A percentile compares a stretch with the other conserved stretches of the same genome.
phyloP scores from a whole-genome alignment of 1,140 invertebrate species.

The Agrypnia vestita region DNA sequence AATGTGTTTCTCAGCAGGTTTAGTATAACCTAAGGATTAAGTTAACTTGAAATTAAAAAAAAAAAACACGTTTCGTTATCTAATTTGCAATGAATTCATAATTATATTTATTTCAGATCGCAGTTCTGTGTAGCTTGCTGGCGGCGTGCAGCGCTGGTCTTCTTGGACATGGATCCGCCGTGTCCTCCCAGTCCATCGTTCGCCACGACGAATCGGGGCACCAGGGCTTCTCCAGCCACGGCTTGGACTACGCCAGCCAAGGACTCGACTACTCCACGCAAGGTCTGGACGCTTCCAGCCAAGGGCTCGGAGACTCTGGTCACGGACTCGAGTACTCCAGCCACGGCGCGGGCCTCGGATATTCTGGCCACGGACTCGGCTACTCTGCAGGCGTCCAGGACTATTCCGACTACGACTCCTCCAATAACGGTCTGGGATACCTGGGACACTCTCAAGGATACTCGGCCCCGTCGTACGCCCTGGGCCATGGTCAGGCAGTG shows the following conservation, averaged over 20 bases:
- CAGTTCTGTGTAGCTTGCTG: constrained; percentile 61
- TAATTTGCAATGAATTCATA: neutral
- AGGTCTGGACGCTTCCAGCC: constrained; percentile 9
- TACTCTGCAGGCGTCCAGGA: constrained; percentile 6
- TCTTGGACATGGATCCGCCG: constrained; percentile 62
- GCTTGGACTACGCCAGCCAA: constrained; percentile 33
- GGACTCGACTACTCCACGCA: constrained; percentile 38
- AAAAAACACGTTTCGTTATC: neutral
- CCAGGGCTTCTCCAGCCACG: constrained; percentile 45
- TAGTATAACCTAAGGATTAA: too few relatives aligned
- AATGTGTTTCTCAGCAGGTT: too few relatives aligned
- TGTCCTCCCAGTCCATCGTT: constrained; percentile 68
- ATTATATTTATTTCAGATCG: neutral
- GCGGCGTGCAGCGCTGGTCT: constrained; percentile 68
- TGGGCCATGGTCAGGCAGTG: constrained; percentile 30
- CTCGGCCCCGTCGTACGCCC: constrained; percentile 21
- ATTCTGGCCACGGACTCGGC: constrained; percentile 2
- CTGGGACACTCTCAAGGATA: constrained; percentile 24
- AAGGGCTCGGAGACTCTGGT: constrained; percentile 4
- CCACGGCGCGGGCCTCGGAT: constrained; percentile 6
- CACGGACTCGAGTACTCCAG: constrained; percentile 13
- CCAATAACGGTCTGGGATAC: constrained; percentile 9
- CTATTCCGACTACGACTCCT: constrained; percentile 7
- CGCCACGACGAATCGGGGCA: constrained; percentile 64
- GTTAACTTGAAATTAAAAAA: too few relatives aligned